Conservation (phyloP, 2,888 invertebrate genomes). For the Thysanoteuthis rhombus region DNA sequence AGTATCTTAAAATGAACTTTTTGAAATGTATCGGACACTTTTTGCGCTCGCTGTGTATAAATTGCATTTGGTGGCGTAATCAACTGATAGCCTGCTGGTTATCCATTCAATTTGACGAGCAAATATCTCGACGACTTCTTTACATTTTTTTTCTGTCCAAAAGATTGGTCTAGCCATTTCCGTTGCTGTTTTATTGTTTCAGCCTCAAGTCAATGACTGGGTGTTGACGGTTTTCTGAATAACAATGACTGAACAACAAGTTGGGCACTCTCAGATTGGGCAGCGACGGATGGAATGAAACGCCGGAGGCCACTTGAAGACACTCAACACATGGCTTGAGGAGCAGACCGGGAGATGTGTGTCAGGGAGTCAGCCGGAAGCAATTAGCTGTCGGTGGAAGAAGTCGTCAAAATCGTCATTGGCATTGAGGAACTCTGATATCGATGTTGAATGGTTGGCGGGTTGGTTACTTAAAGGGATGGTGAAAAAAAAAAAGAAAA, state of each 20-base stretch:
- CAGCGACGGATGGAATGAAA: background rate
- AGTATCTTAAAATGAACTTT: no score
- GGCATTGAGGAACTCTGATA: background rate
- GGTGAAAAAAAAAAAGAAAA: background rate
- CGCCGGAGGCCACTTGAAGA: background rate
- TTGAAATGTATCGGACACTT: no score
- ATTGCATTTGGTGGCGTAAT: no score
- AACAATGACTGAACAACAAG: background rate
- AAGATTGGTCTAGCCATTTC: background rate
- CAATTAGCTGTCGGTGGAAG: background rate
- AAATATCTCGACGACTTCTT: no score
- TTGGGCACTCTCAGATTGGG: background rate
- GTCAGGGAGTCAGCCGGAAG: background rate
- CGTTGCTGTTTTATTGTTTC: background rate
- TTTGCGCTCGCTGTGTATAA: no score
- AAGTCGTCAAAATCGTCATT: background rate
- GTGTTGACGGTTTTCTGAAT: background rate
- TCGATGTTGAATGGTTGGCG: background rate
- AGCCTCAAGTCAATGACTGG: background rate
- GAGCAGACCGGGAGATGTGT: background rate
- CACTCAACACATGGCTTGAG: background rate
- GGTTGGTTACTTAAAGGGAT: background rate
- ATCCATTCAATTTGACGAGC: no score
- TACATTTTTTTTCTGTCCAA: background rate
- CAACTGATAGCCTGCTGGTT: no score